Evolutionary conservation across 2,113 vertebrate species (phyloP), one percentile per base, ranked within the genome.

Genomic region (Trochalopteron elliotii): DNA sequence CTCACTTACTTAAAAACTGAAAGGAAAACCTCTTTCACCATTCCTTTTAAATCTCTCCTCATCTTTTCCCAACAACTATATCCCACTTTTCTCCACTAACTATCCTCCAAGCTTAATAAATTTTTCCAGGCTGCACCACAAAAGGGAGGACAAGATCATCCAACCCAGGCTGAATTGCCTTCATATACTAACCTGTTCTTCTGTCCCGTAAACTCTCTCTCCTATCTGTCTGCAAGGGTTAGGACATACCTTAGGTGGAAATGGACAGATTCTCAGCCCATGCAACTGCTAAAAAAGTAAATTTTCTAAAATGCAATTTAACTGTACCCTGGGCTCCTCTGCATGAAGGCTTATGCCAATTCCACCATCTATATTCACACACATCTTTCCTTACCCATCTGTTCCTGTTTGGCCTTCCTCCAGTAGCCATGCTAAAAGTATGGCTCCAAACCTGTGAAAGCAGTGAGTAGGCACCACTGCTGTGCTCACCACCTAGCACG

Each of bases 311-410:
- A 81, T 17, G 55, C 68, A 78, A 20, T 92, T 81, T 75, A 95
- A 60, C 44, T 86, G 50, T 87, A 93, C 35, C 63, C 76, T 63
- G 59, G 49, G 64, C 60, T 95, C 76, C 72, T 94, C 86, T 97
- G 80, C 65, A 91, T 30, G 72, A 89, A 94, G 52, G 30, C 83
- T 94, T 61, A 89, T 93, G 80, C 91, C 89, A 90, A 88, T 68
- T 83, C 72, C 86, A 93, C 76, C 89, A 90, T 94, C 71, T 92
- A 93, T 52, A 95, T 96, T 95, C 95, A 93, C 83, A 94, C 68
- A 95, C 94, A 93, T 95, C 92, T 63, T 89, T 89, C 69, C 56
- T 37, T 87, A 87, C 56, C 94, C 96, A 97, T 97, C 96, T 97
- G 96, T 56, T 97, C 65, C 39, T 81, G 42, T 59, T 87, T 97